Evolutionary conservation across 2,888 invertebrate genomes (phyloP), one percentile per base, ranked within the genome.

Genomic region (Sthenelais limicola): DNA sequence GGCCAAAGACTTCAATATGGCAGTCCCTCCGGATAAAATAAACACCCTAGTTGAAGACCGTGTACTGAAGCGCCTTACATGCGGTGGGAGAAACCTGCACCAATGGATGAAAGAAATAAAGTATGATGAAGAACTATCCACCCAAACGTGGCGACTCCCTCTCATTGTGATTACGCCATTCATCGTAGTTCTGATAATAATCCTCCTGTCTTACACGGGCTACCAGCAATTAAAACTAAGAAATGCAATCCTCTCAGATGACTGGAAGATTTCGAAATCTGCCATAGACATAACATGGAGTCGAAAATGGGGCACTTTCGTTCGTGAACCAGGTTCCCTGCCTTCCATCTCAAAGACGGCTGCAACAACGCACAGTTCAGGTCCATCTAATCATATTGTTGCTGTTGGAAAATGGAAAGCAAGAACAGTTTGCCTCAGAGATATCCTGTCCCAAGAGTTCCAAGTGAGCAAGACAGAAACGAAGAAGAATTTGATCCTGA

Each of bases 41-140:
- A 75, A 72, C 1, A 32, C 70, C 0, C 30, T 54, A 1, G 72
- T 84, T 5, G 74, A 68, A 3, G 70, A 73, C 0, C 62, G 76
- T 5, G 74, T 83, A 5, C 73, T 86, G 3, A 71, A 77, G 48
- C 70, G 69, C 26, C 80, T 85, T 35, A 79, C 75, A 12, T 86
- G 86, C 71, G 71, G 58, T n/a, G 67, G 70, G 9, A 35, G 71
- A 5, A 80, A 73, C 32, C 77, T 83, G 7, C 80, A 80, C 77
- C 30, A 76, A 0, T 66, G 80, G 58, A 72, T 84, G 33, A 47
- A 75, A 48, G 71, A 72, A 7, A 79, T 81, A 51, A 81, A 77
- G 26, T 52, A 56, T 9, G 47, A 35, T 0, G 83, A 83, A 69
- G 70, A 68, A n/a, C 33, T 58, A 28, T 56, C 30, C 0, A 47